Conservation (phyloP, 2,113 vertebrate species). For the Mesoclemmys tuberculata region DNA sequence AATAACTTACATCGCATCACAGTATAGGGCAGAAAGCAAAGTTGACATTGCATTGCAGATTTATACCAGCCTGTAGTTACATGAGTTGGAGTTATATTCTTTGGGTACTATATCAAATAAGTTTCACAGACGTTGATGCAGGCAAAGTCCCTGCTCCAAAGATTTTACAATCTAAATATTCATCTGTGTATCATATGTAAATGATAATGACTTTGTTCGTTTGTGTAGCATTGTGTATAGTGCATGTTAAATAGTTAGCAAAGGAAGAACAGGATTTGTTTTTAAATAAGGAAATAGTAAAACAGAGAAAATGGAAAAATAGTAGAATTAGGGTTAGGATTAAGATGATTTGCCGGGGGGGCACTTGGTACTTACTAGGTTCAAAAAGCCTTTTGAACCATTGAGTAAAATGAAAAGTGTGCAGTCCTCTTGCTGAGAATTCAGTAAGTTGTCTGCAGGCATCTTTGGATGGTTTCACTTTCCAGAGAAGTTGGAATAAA, state of each 20-base stretch:
- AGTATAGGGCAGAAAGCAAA: neutral
- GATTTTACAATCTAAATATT: neutral
- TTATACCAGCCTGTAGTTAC: neutral
- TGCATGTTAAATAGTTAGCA: neutral
- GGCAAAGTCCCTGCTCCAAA: neutral
- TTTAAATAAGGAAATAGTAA: conserved; percentile 27
- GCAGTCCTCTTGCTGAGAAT: neutral
- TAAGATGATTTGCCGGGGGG: neutral
- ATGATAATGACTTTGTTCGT: neutral
- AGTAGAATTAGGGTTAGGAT: neutral
- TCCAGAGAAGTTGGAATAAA: neutral
- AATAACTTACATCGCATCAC: neutral
- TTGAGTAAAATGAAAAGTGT: neutral
- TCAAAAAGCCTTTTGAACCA: neutral
- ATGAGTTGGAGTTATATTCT: neutral
- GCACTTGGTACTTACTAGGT: neutral
- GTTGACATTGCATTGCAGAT: neutral
- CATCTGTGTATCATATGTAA: neutral
- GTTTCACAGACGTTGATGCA: neutral
- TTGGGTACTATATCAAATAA: neutral
- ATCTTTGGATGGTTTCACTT: neutral
- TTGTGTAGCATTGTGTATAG: neutral
- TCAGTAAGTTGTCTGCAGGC: neutral
- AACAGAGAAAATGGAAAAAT: neutral
- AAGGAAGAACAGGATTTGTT: neutral